A percentile compares a stretch with the other conserved stretches of the same genome.
Conservation (phyloP, 2,888 invertebrate species). For the Hydroisotoma schaefferi region DNA sequence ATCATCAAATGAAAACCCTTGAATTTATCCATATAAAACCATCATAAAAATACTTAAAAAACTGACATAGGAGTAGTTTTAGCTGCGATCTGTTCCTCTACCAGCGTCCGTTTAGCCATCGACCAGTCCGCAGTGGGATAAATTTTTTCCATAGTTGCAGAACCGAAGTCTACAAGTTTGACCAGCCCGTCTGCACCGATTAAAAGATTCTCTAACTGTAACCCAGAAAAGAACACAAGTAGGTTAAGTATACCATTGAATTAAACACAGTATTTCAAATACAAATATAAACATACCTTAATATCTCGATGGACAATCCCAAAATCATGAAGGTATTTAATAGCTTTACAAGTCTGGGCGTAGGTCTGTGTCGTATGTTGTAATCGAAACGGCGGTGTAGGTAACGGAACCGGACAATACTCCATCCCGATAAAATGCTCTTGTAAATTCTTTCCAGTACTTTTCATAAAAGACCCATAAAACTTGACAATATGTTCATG, state of each 20-base stretch:
- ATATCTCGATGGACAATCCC: slow-evolving; percentile 47
- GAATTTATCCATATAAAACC: too few relatives aligned
- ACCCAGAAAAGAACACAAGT: neutral
- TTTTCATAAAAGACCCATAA: slow-evolving; percentile 32
- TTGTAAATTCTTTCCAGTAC: slow-evolving; percentile 27
- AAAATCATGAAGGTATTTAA: slow-evolving; percentile 45
- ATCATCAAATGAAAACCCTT: too few relatives aligned
- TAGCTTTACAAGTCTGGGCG: slow-evolving; percentile 42
- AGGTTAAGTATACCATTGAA: too few relatives aligned
- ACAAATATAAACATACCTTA: slow-evolving; percentile 30
- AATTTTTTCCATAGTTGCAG: slow-evolving; percentile 40
- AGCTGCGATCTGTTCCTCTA: slow-evolving; percentile 59
- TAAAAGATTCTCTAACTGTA: slow-evolving; percentile 45
- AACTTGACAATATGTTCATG: slow-evolving; percentile 43
- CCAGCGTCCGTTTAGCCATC: slow-evolving; percentile 35
- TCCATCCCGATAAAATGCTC: slow-evolving; percentile 40
- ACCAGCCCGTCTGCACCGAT: slow-evolving; percentile 45
- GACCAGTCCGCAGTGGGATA: slow-evolving; percentile 39
- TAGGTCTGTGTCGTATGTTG: slow-evolving; percentile 41
- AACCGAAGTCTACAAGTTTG: slow-evolving; percentile 47
- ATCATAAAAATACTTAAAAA: too few relatives aligned
- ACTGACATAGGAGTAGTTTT: slow-evolving; percentile 73
- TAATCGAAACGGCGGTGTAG: slow-evolving; percentile 31
- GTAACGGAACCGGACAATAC: slow-evolving; percentile 33
- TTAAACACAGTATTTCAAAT: neutral